Evolutionary conservation across 2,888 invertebrate species (phyloP).

Genomic region (Tetragonula carbonaria): DNA sequence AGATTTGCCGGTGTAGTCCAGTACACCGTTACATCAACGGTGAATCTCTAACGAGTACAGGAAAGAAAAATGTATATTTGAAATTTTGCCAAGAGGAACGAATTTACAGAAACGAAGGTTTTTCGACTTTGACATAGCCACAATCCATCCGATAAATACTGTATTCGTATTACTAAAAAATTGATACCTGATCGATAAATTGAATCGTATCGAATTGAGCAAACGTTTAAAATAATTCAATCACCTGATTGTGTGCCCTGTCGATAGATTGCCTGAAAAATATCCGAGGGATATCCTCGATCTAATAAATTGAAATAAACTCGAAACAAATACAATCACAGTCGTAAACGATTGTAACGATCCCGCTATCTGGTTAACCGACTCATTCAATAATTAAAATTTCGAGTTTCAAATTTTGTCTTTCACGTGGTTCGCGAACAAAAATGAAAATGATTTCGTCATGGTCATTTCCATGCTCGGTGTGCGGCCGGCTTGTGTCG

Average conservation of each 20-base stretch:
- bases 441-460: too few relatives aligned
- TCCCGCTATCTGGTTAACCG: not conserved
- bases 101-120: not conserved
- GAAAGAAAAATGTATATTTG: not conserved
- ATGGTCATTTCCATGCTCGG: too few relatives aligned
- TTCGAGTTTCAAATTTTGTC: not conserved
- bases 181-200: not conserved
- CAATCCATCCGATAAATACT: too few relatives aligned
- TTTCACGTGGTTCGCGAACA: too few relatives aligned
- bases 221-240: slow-evolving; percentile 24
- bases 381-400: not conserved
- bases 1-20: too few relatives aligned
- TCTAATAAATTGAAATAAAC: not conserved
- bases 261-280: not conserved
- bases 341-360: not conserved
- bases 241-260: not conserved
- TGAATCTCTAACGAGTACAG: too few relatives aligned
- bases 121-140: not conserved
- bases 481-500: not conserved
- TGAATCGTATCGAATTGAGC: not conserved
- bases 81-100: slow-evolving; percentile 5
- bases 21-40: too few relatives aligned
- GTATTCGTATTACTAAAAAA: slow-evolving; percentile 17
- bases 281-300: not conserved
- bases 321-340: not conserved